These are phyloP conservation scores for Corythoichthys intestinalis DNA, from an alignment of 2,113 vertebrate genomes.

Conservation along the genomic window DNA sequence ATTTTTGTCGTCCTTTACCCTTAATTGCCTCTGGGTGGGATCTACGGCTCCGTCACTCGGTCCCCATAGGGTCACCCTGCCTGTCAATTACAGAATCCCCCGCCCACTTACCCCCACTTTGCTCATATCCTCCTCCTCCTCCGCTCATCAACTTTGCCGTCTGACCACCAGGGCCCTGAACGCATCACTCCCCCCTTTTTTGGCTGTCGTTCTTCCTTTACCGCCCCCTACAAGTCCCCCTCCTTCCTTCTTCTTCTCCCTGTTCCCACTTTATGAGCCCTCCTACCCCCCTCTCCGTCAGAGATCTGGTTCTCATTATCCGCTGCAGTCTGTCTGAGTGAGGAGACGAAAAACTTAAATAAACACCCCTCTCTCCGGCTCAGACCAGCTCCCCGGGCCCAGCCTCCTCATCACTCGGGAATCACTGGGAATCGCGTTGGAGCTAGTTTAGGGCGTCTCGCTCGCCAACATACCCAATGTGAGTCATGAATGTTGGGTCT, in stretches of 20 bases:
- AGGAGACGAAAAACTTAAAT: conserved; percentile 75
- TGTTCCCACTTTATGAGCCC: conserved; percentile 18
- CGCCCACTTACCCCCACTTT: conserved; percentile 36
- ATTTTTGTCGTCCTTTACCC: conserved; percentile 75
- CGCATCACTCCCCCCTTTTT: conserved; percentile 37
- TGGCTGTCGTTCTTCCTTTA: conserved; percentile 49
- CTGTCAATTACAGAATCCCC: conserved; percentile 65
- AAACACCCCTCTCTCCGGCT: conserved; percentile 54
- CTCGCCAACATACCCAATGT: background rate
- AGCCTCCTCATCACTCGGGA: background rate
- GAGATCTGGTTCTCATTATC: conserved; percentile 80
- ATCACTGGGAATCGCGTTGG: conserved; percentile 35
- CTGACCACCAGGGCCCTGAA: conserved; percentile 41
- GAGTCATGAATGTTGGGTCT: background rate
- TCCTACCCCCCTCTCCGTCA: conserved; percentile 30
- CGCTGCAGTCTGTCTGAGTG: conserved; percentile 76
- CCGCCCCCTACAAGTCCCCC: conserved; percentile 30
- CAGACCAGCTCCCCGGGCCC: conserved; percentile 11
- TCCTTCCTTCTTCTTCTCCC: conserved; percentile 34
- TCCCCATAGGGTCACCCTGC: conserved; percentile 55
- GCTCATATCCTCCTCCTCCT: conserved; percentile 20
- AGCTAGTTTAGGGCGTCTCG: background rate
- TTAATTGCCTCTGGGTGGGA: conserved; percentile 78
- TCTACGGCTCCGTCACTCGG: conserved; percentile 58
- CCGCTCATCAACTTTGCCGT: conserved; percentile 44